These are phyloP conservation scores for Bubo scandiacus DNA, from an alignment of 2,113 vertebrate species.

Conservation along the genomic window DNA sequence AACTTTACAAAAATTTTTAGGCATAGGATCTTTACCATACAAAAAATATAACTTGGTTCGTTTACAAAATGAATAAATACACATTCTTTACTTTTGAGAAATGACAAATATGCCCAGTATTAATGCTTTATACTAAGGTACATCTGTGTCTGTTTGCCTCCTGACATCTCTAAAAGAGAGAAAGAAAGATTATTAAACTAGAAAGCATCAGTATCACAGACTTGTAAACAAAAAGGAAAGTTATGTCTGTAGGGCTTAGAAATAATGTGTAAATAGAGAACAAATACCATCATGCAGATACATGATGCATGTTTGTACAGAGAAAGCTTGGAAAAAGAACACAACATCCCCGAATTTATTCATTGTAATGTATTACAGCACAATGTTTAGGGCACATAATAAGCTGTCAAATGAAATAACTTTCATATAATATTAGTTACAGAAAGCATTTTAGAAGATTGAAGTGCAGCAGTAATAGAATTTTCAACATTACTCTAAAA, in stretches of 20 bases:
- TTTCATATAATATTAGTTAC: background rate
- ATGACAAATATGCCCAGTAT: background rate
- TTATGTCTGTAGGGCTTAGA: background rate
- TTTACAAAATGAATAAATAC: background rate
- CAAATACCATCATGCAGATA: background rate
- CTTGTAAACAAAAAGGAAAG: conserved; percentile 1
- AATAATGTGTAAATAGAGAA: background rate
- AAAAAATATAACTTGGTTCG: background rate
- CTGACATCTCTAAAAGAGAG: background rate
- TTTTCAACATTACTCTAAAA: background rate
- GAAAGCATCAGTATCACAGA: background rate
- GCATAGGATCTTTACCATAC: background rate
- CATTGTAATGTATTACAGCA: background rate
- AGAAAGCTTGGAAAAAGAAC: background rate
- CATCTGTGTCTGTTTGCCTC: background rate
- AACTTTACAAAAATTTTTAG: background rate
- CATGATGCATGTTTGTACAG: background rate
- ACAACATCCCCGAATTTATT: background rate
- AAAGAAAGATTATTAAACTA: background rate
- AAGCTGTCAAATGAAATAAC: background rate
- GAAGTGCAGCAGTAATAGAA: background rate
- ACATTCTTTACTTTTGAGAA: background rate
- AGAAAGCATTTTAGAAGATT: background rate
- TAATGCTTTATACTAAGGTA: background rate
- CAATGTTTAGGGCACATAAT: background rate